Evolutionary conservation across 2,888 invertebrate species (phyloP).

Genomic region (Bellardia bayeri): DNA sequence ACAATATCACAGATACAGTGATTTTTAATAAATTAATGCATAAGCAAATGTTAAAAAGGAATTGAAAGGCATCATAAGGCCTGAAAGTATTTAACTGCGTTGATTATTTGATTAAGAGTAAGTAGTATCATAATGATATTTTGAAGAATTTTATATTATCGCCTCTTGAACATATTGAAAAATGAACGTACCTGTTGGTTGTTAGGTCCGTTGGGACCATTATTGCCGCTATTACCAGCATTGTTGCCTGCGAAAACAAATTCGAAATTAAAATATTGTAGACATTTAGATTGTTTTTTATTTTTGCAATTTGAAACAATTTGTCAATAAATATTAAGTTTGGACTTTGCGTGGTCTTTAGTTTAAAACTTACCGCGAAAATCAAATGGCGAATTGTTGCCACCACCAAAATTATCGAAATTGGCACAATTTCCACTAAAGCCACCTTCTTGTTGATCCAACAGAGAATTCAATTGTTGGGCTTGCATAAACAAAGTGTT

Average conservation of each 20-base stretch:
- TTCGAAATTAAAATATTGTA: neutral
- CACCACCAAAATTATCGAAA: conserved; percentile 75
- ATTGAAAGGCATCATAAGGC: conserved; percentile 15
- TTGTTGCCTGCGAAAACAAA: conserved; percentile 75
- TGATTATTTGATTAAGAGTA: conserved; percentile 22
- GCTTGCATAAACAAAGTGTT: conserved; percentile 94
- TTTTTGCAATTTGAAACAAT: too few relatives aligned
- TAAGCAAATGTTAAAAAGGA: conserved; percentile 1
- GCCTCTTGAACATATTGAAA: conserved; percentile 76
- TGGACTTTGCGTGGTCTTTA: neutral
- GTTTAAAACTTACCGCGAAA: conserved; percentile 79
- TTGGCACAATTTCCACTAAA: conserved; percentile 77
- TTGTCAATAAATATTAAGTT: neutral
- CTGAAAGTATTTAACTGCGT: neutral
- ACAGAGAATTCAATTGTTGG: conserved; percentile 87
- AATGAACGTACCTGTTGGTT: conserved; percentile 79
- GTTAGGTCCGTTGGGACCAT: conserved; percentile 75
- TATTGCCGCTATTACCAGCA: conserved; percentile 68
- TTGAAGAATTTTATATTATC: conserved; percentile 36
- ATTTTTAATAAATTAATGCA: conserved; percentile 7
- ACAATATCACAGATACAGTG: conserved; percentile 5
- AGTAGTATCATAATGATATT: conserved; percentile 13
- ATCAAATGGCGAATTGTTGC: conserved; percentile 81
- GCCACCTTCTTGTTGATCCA: conserved; percentile 88
- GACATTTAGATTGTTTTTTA: neutral